A percentile compares a stretch with the other conserved stretches of the same genome.
phyloP scores from a whole-genome alignment of 2,888 invertebrate species.

The Standfussiana lucernea region DNA sequence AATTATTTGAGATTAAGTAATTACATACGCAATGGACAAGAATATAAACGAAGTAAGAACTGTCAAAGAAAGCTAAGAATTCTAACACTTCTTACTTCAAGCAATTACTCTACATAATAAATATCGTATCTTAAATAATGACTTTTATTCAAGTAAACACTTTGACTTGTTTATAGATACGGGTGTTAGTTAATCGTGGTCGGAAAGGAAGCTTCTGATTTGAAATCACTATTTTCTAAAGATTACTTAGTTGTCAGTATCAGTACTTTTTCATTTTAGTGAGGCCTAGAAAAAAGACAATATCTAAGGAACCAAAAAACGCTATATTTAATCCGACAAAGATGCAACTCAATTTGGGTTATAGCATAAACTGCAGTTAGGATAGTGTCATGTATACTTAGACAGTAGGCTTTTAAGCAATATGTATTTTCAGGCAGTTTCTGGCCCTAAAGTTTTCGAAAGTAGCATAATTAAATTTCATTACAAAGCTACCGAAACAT shows the following conservation, averaged over 20 bases:
- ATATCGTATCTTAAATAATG: no score
- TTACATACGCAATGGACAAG: no score
- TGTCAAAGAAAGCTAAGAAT: no score
- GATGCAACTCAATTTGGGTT: not conserved
- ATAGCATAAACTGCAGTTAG: not conserved
- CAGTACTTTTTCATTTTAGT: not conserved
- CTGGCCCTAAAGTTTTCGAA: no score
- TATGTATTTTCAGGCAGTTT: no score
- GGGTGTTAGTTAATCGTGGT: not conserved
- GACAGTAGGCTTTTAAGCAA: not conserved
- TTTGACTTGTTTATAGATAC: no score
- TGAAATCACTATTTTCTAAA: not conserved
- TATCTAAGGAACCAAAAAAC: not conserved
- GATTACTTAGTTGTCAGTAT: not conserved
- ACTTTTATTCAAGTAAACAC: no score
- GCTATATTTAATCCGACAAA: not conserved
- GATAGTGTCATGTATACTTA: not conserved
- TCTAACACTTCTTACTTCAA: no score
- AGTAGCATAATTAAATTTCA: no score
- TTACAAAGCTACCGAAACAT: not conserved
- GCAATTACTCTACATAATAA: no score
- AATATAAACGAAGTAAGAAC: no score
- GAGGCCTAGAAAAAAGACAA: not conserved
- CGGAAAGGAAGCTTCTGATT: not conserved
- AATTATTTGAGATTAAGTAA: no score